Percentiles rank a stretch among this genome's conserved stretches.
phyloP scores from a whole-genome alignment of 2,797 vertebrate species.

The Anabacerthia variegaticeps region DNA sequence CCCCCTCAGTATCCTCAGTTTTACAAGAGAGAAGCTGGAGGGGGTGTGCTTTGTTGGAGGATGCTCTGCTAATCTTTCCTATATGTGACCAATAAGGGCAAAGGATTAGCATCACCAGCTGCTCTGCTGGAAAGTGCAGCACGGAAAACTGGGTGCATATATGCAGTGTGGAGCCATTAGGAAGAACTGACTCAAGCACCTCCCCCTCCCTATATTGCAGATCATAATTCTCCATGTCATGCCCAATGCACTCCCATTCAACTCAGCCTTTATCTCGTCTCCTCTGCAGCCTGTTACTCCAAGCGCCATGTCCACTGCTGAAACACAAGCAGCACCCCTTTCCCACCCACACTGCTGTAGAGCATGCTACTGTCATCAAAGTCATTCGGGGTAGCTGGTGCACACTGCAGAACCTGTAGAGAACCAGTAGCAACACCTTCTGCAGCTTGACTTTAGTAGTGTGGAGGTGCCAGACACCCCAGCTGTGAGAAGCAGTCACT shows the following conservation, averaged over 20 bases:
- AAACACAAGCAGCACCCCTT: neutral
- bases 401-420: fast-evolving
- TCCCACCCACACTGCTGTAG: neutral
- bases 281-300: neutral
- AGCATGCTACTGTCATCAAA: neutral
- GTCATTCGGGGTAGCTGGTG: neutral
- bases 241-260: neutral
- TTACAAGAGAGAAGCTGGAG: neutral
- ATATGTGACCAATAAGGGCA: neutral
- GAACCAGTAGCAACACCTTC: neutral
- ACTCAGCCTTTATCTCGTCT: neutral
- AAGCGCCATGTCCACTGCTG: neutral
- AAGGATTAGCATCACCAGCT: conserved; percentile 43
- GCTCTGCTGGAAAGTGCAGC: conserved; percentile 1
- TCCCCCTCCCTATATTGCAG: neutral
- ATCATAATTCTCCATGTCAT: neutral
- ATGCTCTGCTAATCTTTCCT: conserved; percentile 23
- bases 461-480: neutral
- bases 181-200: neutral
- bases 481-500: neutral
- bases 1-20: neutral
- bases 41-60: neutral
- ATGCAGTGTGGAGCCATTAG: conserved; percentile 48
- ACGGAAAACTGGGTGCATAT: conserved; percentile 31
- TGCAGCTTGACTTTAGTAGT: neutral